Conservation (phyloP, 2,113 vertebrate genomes). For the Salvelinus namaycush region DNA sequence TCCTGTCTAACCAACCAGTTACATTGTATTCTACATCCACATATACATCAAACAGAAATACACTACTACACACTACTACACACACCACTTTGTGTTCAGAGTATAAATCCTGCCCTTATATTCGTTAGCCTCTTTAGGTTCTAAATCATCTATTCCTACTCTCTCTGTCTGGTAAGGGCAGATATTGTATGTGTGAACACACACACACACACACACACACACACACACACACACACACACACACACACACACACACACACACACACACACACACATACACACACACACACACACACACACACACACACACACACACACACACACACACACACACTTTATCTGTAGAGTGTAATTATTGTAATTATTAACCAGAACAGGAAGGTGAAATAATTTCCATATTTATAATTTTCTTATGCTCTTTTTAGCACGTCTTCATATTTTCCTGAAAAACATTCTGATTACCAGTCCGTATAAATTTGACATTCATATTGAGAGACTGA, state of each 20-base stretch:
- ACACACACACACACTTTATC: constrained; percentile 3
- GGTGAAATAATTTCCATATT: background rate
- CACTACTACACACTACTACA: no score
- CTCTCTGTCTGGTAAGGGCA: no score
- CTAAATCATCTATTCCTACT: no score
- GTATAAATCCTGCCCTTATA: no score
- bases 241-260: no score
- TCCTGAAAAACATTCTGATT: no score
- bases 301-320: background rate
- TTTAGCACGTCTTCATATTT: no score
- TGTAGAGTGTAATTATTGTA: background rate
- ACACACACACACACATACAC: background rate
- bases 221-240: background rate
- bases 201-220: background rate
- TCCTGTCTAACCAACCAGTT: no score
- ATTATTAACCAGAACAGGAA: background rate
- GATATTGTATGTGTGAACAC: background rate
- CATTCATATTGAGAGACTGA: background rate
- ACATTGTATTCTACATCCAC: no score
- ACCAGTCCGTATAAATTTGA: background rate
- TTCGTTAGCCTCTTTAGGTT: no score
- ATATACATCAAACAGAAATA: no score
- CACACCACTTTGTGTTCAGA: no score
- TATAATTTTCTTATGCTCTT: background rate
- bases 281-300: constrained; percentile 16